Evolutionary conservation across 1,140 invertebrate genomes (phyloP).

Genomic region (Battus philenor): DNA sequence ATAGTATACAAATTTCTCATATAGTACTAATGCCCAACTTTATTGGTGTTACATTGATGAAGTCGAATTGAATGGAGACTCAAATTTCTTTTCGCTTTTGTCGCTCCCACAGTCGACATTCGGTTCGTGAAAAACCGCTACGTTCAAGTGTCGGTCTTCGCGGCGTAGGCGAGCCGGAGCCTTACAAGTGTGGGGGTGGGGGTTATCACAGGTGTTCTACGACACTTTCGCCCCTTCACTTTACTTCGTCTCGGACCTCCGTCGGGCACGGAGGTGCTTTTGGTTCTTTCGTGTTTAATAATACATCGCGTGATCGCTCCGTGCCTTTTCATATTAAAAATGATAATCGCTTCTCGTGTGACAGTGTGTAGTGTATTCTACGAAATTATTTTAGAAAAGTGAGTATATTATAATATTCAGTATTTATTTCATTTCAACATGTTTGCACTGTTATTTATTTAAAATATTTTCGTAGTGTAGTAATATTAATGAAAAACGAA

Average conservation of each 20-base stretch:
- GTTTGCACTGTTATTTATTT: too few species aligned
- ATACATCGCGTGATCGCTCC: conserved; percentile 5
- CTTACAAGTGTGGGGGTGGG: conserved; percentile 56
- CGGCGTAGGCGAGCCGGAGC: conserved; percentile 34
- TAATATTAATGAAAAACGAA: too few species aligned
- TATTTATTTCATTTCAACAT: too few species aligned
- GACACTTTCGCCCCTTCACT: conserved; percentile 28
- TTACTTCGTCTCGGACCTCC: conserved; percentile 41
- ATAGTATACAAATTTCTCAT: too few species aligned
- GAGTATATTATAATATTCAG: too few species aligned
- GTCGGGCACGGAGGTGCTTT: conserved; percentile 24
- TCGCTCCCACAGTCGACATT: background rate
- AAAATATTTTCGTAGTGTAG: too few species aligned
- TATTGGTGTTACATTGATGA: too few species aligned
- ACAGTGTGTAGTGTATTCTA: too few species aligned
- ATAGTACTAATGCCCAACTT: too few species aligned
- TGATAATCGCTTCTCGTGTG: too few species aligned
- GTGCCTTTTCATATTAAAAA: too few species aligned
- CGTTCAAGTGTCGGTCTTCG: conserved; percentile 21
- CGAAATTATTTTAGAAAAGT: too few species aligned
- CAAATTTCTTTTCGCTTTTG: background rate
- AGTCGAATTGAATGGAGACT: background rate
- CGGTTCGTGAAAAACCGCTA: conserved; percentile 23
- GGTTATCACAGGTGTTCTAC: conserved; percentile 56
- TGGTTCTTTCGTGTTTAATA: background rate